Conservation (phyloP, 1,140 invertebrate species). For the Apis cerana region DNA sequence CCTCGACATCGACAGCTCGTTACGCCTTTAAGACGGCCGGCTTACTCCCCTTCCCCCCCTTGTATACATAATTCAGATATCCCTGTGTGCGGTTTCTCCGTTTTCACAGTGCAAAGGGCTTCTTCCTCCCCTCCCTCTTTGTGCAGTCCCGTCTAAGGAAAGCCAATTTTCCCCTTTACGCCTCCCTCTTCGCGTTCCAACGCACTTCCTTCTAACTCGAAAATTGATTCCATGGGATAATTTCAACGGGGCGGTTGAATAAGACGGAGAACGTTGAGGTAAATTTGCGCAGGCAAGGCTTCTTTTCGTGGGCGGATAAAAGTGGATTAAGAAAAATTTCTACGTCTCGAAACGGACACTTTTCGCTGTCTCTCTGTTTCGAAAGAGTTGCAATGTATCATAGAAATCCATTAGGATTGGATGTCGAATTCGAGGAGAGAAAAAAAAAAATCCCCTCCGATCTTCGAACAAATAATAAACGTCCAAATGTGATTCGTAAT, state of each 20-base stretch:
- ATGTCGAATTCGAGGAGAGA: too few species aligned
- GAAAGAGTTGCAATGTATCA: too few species aligned
- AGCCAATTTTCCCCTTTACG: constrained; percentile 23
- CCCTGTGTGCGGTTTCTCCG: constrained; percentile 37
- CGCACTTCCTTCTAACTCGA: background rate
- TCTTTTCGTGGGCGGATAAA: too few species aligned
- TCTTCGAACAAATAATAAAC: background rate
- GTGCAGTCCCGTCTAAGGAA: background rate
- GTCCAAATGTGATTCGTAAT: background rate
- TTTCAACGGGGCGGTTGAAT: background rate
- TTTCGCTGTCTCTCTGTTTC: too few species aligned
- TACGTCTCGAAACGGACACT: too few species aligned
- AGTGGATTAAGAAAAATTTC: too few species aligned
- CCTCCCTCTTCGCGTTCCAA: background rate
- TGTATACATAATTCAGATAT: constrained; percentile 54
- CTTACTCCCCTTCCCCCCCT: background rate
- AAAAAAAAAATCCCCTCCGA: background rate
- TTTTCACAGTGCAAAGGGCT: constrained; percentile 45
- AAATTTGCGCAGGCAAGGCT: too few species aligned
- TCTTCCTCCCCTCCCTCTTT: background rate
- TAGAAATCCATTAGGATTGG: too few species aligned
- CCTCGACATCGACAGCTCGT: constrained; percentile 54
- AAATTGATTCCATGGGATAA: background rate
- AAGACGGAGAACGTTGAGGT: background rate
- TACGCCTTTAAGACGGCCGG: constrained; percentile 41